phyloP scores from a whole-genome alignment of 2,797 vertebrate species.

The Erpetoichthys calabaricus region DNA sequence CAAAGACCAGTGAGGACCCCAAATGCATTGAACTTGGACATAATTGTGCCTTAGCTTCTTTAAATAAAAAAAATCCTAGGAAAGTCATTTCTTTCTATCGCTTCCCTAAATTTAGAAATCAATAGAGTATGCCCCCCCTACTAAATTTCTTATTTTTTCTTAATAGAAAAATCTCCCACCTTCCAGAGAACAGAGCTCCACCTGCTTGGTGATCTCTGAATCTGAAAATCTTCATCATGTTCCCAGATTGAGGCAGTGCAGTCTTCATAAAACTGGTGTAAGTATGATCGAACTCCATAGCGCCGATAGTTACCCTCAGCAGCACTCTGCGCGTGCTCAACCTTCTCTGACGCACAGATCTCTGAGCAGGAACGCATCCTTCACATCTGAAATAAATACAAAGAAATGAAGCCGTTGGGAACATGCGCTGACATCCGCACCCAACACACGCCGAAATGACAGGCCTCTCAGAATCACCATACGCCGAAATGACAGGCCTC shows the following conservation, averaged over 20 bases:
- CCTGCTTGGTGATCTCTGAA: conserved; percentile 89
- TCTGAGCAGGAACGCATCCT: conserved; percentile 86
- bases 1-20: too few relatives aligned
- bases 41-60: too few relatives aligned
- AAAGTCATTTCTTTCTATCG: too few relatives aligned
- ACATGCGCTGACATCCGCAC: too few relatives aligned
- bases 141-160: too few relatives aligned
- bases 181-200: conserved; percentile 98
- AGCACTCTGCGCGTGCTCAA: conserved; percentile 45
- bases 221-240: conserved; percentile 95
- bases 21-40: too few relatives aligned
- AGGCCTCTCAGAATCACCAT: too few relatives aligned
- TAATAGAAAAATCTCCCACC: conserved; percentile 39
- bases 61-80: too few relatives aligned
- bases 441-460: too few relatives aligned
- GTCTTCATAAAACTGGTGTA: conserved; percentile 97
- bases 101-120: too few relatives aligned
- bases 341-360: conserved; percentile 66
- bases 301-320: conserved; percentile 57
- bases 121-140: too few relatives aligned
- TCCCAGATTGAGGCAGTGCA: conserved; percentile 97
- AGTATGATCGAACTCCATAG: conserved; percentile 92
- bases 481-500: too few relatives aligned
- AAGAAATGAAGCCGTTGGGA: neutral
- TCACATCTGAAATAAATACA: conserved; percentile 43